A percentile compares a stretch with the other conserved stretches of the same genome.
phyloP scores from a whole-genome alignment of 1,140 invertebrate species.

The Platyura marginata region DNA sequence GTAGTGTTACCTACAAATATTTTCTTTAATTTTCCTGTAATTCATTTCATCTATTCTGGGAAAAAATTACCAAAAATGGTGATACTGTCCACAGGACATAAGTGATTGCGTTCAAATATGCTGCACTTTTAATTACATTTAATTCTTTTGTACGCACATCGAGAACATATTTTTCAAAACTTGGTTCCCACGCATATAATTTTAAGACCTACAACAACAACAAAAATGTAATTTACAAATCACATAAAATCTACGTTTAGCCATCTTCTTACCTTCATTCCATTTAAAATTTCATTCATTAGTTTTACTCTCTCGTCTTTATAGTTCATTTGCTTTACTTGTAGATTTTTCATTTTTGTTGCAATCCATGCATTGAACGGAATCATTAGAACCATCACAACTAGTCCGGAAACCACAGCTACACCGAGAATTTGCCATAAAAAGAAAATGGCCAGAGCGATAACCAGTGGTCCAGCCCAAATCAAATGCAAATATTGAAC shows the following conservation, averaged over 20 bases:
- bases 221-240: too few species aligned
- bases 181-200: slow-evolving; percentile 81
- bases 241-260: too few species aligned
- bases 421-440: slow-evolving; percentile 30
- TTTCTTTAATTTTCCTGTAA: too few species aligned
- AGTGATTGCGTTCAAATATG: slow-evolving; percentile 73
- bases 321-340: slow-evolving; percentile 27
- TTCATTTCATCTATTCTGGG: too few species aligned
- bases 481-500: slow-evolving; percentile 40
- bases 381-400: slow-evolving; percentile 26
- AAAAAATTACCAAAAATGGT: slow-evolving; percentile 93
- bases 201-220: too few species aligned
- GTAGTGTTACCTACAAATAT: slow-evolving; percentile 56
- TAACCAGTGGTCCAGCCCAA: slow-evolving; percentile 31
- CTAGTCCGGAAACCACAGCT: slow-evolving; percentile 34
- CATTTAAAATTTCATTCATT: slow-evolving; percentile 59
- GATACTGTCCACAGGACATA: slow-evolving; percentile 92
- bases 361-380: not conserved
- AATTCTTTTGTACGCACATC: slow-evolving; percentile 72
- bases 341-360: slow-evolving; percentile 13
- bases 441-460: slow-evolving; percentile 31
- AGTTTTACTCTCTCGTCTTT: slow-evolving; percentile 54
- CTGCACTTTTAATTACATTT: slow-evolving; percentile 60
- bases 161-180: slow-evolving; percentile 68
- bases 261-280: slow-evolving; percentile 46